These are phyloP conservation scores for Varecia variegata DNA, from an alignment of 2,797 vertebrate genomes.

Conservation along the genomic window DNA sequence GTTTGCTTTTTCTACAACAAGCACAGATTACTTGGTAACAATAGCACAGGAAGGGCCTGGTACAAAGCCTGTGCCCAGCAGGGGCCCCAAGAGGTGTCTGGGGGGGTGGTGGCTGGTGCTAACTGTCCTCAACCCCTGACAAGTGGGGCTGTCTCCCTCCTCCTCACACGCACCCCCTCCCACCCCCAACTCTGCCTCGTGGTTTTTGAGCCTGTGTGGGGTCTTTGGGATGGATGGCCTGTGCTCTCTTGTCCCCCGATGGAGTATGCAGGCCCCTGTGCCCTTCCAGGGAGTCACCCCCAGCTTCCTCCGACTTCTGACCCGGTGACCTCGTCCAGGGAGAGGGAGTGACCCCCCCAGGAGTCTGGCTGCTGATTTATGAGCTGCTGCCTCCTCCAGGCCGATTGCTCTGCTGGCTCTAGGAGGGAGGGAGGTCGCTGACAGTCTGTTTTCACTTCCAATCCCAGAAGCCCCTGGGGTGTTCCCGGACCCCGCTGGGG, in stretches of 20 bases:
- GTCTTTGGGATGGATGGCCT: not conserved
- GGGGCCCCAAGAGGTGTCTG: not conserved
- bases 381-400: constrained; percentile 39
- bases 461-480: not conserved
- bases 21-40: not conserved
- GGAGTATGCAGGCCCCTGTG: not conserved
- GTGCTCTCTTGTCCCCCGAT: not conserved
- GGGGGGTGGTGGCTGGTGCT: not conserved
- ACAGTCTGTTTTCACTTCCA: not conserved
- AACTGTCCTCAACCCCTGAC: not conserved
- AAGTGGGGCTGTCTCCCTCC: not conserved
- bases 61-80: not conserved
- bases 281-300: not conserved
- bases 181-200: not conserved
- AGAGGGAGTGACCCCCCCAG: not conserved
- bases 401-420: constrained; percentile 42
- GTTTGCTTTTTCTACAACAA: not conserved
- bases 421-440: not conserved
- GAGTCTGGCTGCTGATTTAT: not conserved
- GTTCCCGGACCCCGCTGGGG: not conserved
- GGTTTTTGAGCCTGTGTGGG: not conserved
- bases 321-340: not conserved
- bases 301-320: constrained; percentile 54
- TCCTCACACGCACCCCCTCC: not conserved
- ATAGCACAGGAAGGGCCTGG: not conserved